Percentiles rank a stretch among this genome's conserved stretches.
phyloP scores from a whole-genome alignment of 2,797 vertebrate genomes.

The Carapus acus region DNA sequence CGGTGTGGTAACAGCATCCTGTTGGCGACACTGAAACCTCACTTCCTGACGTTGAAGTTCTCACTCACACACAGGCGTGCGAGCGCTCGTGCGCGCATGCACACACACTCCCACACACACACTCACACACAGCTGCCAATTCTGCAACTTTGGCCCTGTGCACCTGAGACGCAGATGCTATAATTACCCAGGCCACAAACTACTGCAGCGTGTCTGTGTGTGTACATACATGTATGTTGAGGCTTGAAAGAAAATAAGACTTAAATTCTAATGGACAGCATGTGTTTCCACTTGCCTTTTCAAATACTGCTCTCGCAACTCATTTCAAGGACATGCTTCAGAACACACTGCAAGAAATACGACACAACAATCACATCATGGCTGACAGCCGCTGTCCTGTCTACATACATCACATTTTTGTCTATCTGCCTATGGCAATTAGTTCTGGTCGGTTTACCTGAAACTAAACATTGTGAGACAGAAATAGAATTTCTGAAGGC shows the following conservation, averaged over 20 bases:
- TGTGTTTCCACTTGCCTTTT: too few relatives aligned
- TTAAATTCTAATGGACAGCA: not conserved
- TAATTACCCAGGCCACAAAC: conserved; percentile 27
- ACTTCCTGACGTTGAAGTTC: conserved; percentile 32
- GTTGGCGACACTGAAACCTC: not conserved
- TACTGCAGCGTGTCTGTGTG: conserved; percentile 1
- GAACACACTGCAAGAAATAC: not conserved
- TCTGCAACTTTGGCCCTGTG: conserved; percentile 1
- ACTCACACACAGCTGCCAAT: not conserved
- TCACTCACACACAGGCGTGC: too few relatives aligned
- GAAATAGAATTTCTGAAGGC: too few relatives aligned
- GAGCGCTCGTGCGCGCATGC: too few relatives aligned
- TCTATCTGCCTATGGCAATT: too few relatives aligned
- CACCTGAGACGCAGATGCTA: conserved; percentile 6
- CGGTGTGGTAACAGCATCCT: conserved; percentile 16
- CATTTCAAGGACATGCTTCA: not conserved
- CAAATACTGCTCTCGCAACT: not conserved
- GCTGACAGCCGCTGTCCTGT: too few relatives aligned
- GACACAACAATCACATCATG: not conserved
- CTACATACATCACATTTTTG: not conserved
- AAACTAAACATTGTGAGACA: too few relatives aligned
- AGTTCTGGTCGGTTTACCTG: too few relatives aligned
- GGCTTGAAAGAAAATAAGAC: not conserved
- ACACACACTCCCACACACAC: not conserved
- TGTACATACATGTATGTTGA: not conserved